Base-by-base conservation (phyloP, 2,113 vertebrate species). In the Anguilla rostrata region DNA sequence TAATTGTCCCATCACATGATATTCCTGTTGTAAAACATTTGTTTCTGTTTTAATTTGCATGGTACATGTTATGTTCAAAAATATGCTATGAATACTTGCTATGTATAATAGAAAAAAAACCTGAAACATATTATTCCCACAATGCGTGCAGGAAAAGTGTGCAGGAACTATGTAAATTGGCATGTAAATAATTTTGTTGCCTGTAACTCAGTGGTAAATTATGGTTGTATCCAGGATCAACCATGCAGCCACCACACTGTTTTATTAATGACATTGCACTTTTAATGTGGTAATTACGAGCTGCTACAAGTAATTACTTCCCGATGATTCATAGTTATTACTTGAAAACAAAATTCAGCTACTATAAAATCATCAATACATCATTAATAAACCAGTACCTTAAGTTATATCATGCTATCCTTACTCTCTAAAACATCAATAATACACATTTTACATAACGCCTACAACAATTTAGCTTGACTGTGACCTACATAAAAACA, bases 181-280 rank as follows among this genome's bases (percentile, higher is more conserved):
- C 90, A 92, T 92, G 90, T 91, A 91, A 22, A 90, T 93, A 95
- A 95, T 95, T 94, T 95, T 93, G 91, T 96, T 95, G 94, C 93
- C 95, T 94, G 91, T 94, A 92, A 92, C 90, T 94, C 39, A 29
- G 26, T 26, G 18, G 41, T 41, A 12, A 34, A 46, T 71, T 84
- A 57, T 41, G 93, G 94, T 94, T 93, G 94, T 91, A 93, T 94
- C 93, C 90, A 87, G 89, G 92, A 92, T 94, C 94, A 93, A 95
- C 94, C 93, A 92, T 93, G 91, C 91, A 88, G 90, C 79, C 91
- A 89, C 86, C 94, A 91, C 93, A 93, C 93, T 95, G 94, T 93
- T 93, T 95, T 91, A 95, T 95, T 96, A 93, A 95, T 95, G 91
- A 84, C 81, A 84, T 90, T 92, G 89, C 93, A 94, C 94, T 92